These are phyloP conservation scores for Takifugu ocellatus DNA, from an alignment of 2,797 vertebrate genomes.

Conservation along the genomic window DNA sequence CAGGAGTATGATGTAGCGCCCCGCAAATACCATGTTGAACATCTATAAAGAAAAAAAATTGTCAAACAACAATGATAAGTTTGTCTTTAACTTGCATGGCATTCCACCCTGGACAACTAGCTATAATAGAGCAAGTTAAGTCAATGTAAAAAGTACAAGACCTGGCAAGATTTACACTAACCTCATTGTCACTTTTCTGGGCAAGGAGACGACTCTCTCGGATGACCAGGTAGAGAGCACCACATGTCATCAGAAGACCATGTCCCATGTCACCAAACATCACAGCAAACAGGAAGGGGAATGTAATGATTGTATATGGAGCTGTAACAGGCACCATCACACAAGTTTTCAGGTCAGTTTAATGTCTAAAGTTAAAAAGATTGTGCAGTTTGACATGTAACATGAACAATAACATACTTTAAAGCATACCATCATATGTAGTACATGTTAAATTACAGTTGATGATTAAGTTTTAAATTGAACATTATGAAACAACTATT, in stretches of 20 bases:
- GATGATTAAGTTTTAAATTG: no score
- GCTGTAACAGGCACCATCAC: conserved; percentile 64
- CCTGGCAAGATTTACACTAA: conserved; percentile 33
- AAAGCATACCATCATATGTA: no score
- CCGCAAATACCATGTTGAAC: conserved; percentile 95
- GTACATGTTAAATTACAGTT: no score
- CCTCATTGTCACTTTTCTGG: conserved; percentile 96
- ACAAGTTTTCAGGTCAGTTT: background rate
- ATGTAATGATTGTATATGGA: conserved; percentile 95
- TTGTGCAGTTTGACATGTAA: no score
- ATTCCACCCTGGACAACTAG: background rate
- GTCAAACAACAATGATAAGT: background rate
- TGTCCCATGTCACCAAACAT: conserved; percentile 99
- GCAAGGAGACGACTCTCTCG: conserved; percentile 91
- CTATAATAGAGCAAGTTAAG: no score
- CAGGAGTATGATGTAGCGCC: conserved; percentile 93
- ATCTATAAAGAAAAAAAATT: conserved; percentile 74
- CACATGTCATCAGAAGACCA: conserved; percentile 87
- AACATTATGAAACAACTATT: no score
- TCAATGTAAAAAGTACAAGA: no score
- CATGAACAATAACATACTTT: no score
- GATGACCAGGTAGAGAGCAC: conserved; percentile 92
- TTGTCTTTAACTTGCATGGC: no score
- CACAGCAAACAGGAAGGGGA: conserved; percentile 96
- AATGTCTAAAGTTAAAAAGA: no score